Percentiles rank a stretch among this genome's conserved stretches.
Conservation (phyloP, 2,797 vertebrate species). For the Numenius phaeopus region DNA sequence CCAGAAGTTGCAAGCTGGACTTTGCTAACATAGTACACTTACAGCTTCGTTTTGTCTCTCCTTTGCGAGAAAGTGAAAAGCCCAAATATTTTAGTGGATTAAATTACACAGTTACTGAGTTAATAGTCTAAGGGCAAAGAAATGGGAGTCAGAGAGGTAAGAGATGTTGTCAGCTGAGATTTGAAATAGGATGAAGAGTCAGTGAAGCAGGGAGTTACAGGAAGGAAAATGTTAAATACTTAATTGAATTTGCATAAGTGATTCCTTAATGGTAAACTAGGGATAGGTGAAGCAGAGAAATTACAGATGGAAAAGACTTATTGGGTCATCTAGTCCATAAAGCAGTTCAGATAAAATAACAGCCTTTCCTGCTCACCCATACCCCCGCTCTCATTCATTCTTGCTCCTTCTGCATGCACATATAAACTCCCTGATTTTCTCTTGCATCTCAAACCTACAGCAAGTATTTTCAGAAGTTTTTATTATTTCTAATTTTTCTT, state of each 20-base stretch:
- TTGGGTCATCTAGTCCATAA: slow-evolving; percentile 28
- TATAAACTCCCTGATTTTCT: neutral
- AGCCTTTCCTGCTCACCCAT: neutral
- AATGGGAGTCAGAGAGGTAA: neutral
- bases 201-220: slow-evolving; percentile 36
- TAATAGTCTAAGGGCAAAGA: slow-evolving; percentile 19
- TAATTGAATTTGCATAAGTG: slow-evolving; percentile 66
- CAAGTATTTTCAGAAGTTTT: neutral
- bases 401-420: neutral
- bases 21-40: neutral
- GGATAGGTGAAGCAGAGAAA: slow-evolving; percentile 48
- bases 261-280: slow-evolving; percentile 66
- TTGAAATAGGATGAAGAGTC: slow-evolving; percentile 45
- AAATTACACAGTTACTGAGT: neutral
- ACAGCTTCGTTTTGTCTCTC: neutral
- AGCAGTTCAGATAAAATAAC: slow-evolving; percentile 55
- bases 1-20: neutral
- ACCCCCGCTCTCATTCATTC: neutral
- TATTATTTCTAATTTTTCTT: neutral
- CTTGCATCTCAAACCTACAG: neutral
- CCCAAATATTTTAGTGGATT: slow-evolving; percentile 1
- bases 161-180: slow-evolving; percentile 30
- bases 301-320: slow-evolving; percentile 38
- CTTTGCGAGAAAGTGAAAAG: neutral
- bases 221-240: slow-evolving; percentile 72